Conservation (phyloP, 2,888 invertebrate genomes). For the Temnothorax unifasciatus region DNA sequence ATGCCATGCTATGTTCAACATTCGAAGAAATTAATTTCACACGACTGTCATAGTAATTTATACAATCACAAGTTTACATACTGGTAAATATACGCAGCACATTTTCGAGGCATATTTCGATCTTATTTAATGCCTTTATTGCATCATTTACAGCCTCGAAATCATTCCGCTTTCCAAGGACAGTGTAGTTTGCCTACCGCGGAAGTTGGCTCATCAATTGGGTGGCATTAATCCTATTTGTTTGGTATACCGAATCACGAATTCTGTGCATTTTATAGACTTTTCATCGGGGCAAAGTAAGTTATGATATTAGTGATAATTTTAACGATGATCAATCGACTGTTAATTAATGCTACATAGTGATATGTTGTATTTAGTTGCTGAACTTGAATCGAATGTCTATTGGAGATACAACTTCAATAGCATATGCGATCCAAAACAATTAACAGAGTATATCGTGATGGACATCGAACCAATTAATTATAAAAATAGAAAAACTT, state of each 20-base stretch:
- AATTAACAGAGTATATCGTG: conserved; percentile 96
- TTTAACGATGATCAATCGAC: background rate
- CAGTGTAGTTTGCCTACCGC: conserved; percentile 95
- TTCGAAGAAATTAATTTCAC: conserved; percentile 98
- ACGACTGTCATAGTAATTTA: conserved; percentile 98
- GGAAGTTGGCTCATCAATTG: conserved; percentile 94
- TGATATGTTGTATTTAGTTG: conserved; percentile 88
- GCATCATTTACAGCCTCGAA: conserved; percentile 90
- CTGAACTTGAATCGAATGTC: conserved; percentile 92
- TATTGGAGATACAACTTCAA: conserved; percentile 96
- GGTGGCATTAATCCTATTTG: conserved; percentile 96
- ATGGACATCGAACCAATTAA: conserved; percentile 96
- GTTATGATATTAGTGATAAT: conserved; percentile 57
- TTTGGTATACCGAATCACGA: conserved; percentile 95
- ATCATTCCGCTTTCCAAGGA: conserved; percentile 98
- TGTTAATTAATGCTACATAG: background rate
- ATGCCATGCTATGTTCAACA: conserved; percentile 96
- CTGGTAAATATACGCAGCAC: conserved; percentile 80
- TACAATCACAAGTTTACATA: conserved; percentile 98
- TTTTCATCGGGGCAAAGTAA: conserved; percentile 94
- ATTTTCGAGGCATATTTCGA: conserved; percentile 20
- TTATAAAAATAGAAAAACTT: conserved; percentile 91
- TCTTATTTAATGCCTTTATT: conserved; percentile 73
- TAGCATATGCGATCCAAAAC: conserved; percentile 95
- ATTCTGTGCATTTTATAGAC: conserved; percentile 97